Base-by-base conservation (phyloP, 1,140 invertebrate species). In the Pseudomyrmex flavicornis region DNA sequence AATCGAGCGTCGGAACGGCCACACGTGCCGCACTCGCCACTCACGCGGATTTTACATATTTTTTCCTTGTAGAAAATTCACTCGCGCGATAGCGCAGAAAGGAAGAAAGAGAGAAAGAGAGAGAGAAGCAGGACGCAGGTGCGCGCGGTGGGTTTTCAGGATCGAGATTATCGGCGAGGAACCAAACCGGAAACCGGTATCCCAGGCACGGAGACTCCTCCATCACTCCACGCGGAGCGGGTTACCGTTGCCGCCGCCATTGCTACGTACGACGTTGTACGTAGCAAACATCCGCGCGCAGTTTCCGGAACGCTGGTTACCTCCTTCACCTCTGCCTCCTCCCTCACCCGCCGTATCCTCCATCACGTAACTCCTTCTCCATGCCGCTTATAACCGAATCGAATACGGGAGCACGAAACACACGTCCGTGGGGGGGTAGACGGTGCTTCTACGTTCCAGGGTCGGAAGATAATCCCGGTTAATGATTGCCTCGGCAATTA, bases 401-500 rank as follows among this genome's bases (percentile, higher is more conserved):
- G 83, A 77, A 9, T 59, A 86, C 87, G 89, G 88, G 65, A 86
- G 85, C 87, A 83, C 89, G 88, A 89, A 85, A 92, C 88, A 89
- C 88, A 88, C 88, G 89, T 88, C 86, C 85, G 52, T 76, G 5
- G 35, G 35, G 35, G 84, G 84, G 76, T 84, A 56, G 65, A 80
- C 35, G 46, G 68, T 44, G 12, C 44, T 26, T 26, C 68, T 61
- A 59, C 66, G 76, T 80, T 70, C 54, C 90, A 90, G 88, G 90
- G 13, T 12, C 65, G 89, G 88, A 89, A 92, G 92, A 92, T 92
- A 92, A 92, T 92, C 92, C 90, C 89, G 83, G 90, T 91, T 92
- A 92, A 92, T 91, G 91, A 92, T 92, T 91, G 90, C 90, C 90
- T 88, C 90, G 90, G 92, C 91, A 92, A 92, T 92, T 92, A 92